Evolutionary conservation across 2,113 vertebrate species (phyloP).

Genomic region (Sapayoa aenigma): DNA sequence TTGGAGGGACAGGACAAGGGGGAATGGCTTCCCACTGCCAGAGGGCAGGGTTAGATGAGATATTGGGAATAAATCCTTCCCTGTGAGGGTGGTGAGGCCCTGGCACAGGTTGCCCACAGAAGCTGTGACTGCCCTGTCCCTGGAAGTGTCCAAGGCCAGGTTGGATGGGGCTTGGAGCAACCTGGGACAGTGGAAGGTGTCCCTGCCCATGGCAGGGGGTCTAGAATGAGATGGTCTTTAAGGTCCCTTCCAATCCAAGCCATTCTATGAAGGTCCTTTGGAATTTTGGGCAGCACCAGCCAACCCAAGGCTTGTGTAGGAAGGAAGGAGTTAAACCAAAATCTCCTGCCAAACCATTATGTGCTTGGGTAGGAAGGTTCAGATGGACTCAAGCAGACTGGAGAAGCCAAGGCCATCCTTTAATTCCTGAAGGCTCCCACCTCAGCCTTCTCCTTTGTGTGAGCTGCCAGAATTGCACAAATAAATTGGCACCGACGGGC

Average conservation of each 20-base stretch:
- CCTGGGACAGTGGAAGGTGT: background rate
- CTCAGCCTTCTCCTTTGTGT: conserved; percentile 28
- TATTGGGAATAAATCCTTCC: background rate
- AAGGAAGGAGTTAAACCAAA: background rate
- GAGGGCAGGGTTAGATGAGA: background rate
- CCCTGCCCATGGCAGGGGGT: background rate
- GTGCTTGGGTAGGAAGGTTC: background rate
- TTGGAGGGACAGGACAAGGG: no score
- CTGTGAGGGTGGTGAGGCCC: background rate
- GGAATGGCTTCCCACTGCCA: background rate
- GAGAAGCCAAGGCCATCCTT: background rate
- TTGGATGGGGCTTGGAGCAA: background rate
- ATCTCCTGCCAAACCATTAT: background rate
- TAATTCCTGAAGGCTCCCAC: background rate
- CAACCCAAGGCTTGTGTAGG: background rate
- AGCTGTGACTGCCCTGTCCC: background rate
- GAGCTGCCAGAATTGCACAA: conserved; percentile 50
- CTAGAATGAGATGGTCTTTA: background rate
- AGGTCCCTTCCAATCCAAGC: background rate
- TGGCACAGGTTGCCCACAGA: background rate
- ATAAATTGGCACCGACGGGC: conserved; percentile 66
- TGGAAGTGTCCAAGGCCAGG: background rate
- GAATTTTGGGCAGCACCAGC: background rate
- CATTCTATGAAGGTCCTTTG: background rate
- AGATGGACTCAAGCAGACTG: background rate